phyloP scores from a whole-genome alignment of 1,140 invertebrate genomes.

The Pogonomyrmex californicus region DNA sequence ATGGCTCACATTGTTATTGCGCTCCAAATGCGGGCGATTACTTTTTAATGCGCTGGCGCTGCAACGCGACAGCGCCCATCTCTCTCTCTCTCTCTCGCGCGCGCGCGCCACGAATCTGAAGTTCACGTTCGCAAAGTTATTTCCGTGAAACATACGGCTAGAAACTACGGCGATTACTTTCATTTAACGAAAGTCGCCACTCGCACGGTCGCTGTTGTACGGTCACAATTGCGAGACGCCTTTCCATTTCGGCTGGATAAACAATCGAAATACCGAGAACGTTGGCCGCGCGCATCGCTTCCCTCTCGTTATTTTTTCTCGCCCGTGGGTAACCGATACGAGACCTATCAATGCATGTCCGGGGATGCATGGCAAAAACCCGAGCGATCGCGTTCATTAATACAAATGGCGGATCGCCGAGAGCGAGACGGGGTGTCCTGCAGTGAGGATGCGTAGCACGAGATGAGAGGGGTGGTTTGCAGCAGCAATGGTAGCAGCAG shows the following conservation, averaged over 20 bases:
- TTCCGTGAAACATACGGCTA: not conserved
- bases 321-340: constrained; percentile 55
- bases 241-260: constrained; percentile 63
- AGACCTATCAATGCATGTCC: constrained; percentile 38
- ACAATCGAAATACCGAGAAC: constrained; percentile 45
- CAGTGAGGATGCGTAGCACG: not conserved
- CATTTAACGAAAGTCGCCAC: constrained; percentile 43
- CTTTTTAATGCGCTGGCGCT: not conserved
- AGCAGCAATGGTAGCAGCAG: constrained; percentile 24
- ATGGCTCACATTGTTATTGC: not conserved
- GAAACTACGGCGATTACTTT: constrained; percentile 23
- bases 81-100: not conserved
- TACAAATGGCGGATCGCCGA: constrained; percentile 76
- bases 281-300: constrained; percentile 15
- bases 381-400: constrained; percentile 80
- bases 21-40: constrained; percentile 15
- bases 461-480: constrained; percentile 43
- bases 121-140: constrained; percentile 3
- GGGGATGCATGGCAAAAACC: constrained; percentile 65
- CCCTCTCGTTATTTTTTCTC: constrained; percentile 42
- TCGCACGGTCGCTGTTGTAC: not conserved
- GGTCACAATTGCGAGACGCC: constrained; percentile 20
- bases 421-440: constrained; percentile 52
- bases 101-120: not conserved
- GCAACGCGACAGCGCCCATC: constrained; percentile 3